A percentile compares a stretch with the other conserved stretches of the same genome.
Evolutionary conservation across 2,113 vertebrate species (phyloP).

Genomic region (Pipa parva): DNA sequence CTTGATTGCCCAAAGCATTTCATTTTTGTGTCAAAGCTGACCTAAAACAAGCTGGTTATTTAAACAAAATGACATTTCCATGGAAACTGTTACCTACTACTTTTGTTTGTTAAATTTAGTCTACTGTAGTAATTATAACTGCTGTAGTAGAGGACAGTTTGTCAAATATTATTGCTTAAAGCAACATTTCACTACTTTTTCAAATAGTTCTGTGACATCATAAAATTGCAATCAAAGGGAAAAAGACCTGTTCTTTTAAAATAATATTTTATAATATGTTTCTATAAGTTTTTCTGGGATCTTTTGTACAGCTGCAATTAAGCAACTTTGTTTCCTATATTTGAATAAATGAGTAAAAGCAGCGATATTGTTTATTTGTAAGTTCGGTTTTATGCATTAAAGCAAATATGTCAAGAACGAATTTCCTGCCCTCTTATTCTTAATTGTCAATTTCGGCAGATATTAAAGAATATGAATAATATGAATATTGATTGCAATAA

Average conservation of each 20-base stretch:
- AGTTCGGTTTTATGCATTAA: no score
- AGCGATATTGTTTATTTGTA: no score
- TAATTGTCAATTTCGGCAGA: no score
- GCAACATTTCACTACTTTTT: neutral
- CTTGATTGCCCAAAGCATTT: neutral
- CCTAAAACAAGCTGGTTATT: conserved; percentile 8
- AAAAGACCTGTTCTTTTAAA: neutral
- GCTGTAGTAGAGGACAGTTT: neutral
- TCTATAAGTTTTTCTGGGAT: no score
- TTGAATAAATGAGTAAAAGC: no score
- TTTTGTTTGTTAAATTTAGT: conserved; percentile 29
- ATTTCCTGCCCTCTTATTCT: no score
- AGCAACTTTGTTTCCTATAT: no score
- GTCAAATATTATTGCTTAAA: conserved; percentile 4
- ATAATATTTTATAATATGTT: no score
- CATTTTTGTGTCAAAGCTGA: neutral
- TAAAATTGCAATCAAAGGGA: neutral
- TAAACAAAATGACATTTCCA: conserved; percentile 6
- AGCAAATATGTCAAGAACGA: no score
- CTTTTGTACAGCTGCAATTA: no score
- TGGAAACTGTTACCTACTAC: conserved; percentile 23
- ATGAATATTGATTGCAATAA: no score
- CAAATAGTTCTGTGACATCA: neutral
- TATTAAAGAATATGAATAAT: no score
- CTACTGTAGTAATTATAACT: conserved; percentile 23